Conservation (phyloP, 2,797 vertebrate species). For the Xenops minutus region DNA sequence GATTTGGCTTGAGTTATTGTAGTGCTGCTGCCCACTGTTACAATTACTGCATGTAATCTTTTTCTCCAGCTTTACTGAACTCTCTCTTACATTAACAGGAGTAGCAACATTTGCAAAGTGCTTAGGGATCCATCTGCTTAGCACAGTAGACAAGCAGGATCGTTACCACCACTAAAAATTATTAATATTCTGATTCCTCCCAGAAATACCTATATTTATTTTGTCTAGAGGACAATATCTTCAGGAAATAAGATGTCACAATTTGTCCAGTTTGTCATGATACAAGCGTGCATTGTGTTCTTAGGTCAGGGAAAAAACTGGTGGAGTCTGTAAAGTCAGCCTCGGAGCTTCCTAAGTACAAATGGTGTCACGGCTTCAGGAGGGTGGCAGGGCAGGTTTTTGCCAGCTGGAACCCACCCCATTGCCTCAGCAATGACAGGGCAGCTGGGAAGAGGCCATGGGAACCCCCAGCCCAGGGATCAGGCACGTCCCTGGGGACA, state of each 20-base stretch:
- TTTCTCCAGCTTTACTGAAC: background rate
- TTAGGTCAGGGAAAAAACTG: background rate
- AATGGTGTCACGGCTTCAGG: background rate
- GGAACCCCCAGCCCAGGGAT: background rate
- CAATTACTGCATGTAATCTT: background rate
- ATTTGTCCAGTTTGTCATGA: background rate
- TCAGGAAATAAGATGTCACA: background rate
- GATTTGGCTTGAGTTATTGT: background rate
- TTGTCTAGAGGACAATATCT: background rate
- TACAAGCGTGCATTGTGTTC: rapidly evolving
- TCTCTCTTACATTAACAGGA: background rate
- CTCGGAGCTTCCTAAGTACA: background rate
- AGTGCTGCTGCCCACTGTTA: background rate
- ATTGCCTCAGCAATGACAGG: background rate
- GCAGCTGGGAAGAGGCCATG: background rate
- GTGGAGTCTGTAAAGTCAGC: background rate
- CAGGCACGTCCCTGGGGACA: background rate
- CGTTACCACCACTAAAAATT: background rate
- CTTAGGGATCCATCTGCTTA: background rate
- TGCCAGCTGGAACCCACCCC: background rate
- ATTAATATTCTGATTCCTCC: background rate
- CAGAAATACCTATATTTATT: background rate
- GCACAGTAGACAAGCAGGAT: background rate
- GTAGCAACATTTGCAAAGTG: background rate
- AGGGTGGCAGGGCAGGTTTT: background rate